Evolutionary conservation across 2,888 invertebrate species (phyloP).

Genomic region (Periphyllus acericola): DNA sequence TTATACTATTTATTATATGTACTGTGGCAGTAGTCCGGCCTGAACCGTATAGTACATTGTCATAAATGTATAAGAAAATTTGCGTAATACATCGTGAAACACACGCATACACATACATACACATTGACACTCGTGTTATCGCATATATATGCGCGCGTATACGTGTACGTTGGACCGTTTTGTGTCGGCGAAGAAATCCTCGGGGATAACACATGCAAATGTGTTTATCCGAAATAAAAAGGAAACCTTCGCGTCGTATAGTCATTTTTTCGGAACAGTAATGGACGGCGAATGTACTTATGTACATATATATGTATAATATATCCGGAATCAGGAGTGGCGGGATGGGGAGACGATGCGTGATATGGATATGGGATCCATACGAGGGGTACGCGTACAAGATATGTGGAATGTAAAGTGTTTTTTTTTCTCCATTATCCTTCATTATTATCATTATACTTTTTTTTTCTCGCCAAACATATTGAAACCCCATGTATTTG

Average conservation of each 20-base stretch:
- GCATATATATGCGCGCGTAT: neutral
- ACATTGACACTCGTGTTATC: neutral
- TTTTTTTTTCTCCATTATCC: neutral
- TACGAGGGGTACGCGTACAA: no score
- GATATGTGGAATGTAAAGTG: neutral
- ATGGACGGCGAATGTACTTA: neutral
- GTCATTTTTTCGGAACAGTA: constrained; percentile 21
- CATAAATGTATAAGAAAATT: no score
- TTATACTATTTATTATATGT: no score
- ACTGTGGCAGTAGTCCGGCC: no score
- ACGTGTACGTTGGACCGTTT: constrained; percentile 8
- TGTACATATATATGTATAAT: neutral
- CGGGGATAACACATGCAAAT: constrained; percentile 50
- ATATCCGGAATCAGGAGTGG: neutral
- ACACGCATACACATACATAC: neutral
- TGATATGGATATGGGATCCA: no score
- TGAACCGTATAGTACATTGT: no score
- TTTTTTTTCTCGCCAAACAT: constrained; percentile 6
- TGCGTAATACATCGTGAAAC: neutral
- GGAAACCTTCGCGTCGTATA: constrained; percentile 17
- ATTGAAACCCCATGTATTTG: constrained; percentile 27
- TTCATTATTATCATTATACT: neutral
- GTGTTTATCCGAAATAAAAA: constrained; percentile 24
- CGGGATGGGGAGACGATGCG: no score
- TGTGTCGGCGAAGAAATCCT: constrained; percentile 15